Conservation (phyloP, 2,797 vertebrate species). For the Amphiprion clarkii region DNA sequence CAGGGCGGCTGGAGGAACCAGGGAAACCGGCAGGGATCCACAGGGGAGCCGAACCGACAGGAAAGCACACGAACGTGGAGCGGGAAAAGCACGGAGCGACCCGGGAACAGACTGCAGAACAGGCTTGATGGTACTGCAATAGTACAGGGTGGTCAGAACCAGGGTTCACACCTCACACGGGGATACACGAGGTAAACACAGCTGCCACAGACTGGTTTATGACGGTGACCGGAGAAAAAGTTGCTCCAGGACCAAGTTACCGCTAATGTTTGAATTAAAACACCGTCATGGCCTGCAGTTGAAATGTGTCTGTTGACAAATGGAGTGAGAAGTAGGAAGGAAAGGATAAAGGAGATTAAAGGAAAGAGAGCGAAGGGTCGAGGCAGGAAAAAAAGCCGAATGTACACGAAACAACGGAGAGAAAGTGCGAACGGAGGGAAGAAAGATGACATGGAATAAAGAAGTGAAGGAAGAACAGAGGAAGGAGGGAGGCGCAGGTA, state of each 20-base stretch:
- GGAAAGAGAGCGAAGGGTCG: neutral
- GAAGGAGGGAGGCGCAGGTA: constrained; percentile 36
- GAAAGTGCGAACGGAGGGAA: neutral
- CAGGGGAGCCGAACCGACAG: too few species aligned
- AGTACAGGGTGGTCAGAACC: too few species aligned
- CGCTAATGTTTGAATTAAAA: constrained; percentile 20
- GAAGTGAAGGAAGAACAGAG: constrained; percentile 3
- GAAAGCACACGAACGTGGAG: too few species aligned
- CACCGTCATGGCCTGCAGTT: neutral
- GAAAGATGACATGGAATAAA: constrained; percentile 19
- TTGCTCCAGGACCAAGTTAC: constrained; percentile 1
- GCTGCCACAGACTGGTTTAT: too few species aligned
- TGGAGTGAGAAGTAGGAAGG: neutral
- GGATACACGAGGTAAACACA: too few species aligned
- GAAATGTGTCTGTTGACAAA: constrained; percentile 6
- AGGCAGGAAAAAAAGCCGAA: neutral
- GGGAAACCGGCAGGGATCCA: too few species aligned
- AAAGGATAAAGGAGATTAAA: neutral
- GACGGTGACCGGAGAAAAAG: neutral
- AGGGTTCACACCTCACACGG: too few species aligned
- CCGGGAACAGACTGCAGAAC: too few species aligned
- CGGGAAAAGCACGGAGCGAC: too few species aligned
- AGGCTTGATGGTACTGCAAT: too few species aligned
- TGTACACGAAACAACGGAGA: neutral
- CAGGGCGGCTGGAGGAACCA: too few species aligned